Evolutionary conservation across 1,140 invertebrate genomes (phyloP).

Genomic region (Callitettix versicolor): DNA sequence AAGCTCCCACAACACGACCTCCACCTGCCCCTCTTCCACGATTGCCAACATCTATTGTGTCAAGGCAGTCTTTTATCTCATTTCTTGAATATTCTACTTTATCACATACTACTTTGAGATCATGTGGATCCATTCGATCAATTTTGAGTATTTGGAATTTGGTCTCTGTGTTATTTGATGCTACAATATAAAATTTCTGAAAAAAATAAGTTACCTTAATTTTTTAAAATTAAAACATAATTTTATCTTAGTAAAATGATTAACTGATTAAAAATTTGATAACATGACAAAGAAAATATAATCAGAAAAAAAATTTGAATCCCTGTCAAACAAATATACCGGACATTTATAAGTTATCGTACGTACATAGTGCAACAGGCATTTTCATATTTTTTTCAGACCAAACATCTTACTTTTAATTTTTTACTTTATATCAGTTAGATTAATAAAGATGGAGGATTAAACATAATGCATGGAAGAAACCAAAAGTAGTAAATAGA

Average conservation of each 20-base stretch:
- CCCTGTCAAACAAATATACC: not conserved
- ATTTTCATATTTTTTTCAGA: too few relatives aligned
- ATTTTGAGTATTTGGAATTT: conserved; percentile 88
- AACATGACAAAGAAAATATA: not conserved
- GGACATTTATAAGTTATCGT: not conserved
- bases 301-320: not conserved
- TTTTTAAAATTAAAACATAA: not conserved
- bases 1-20: conserved; percentile 68
- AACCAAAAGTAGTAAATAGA: too few relatives aligned
- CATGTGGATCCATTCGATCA: conserved; percentile 74
- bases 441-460: too few relatives aligned
- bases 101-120: conserved; percentile 77
- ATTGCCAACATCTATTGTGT: conserved; percentile 76
- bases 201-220: conserved; percentile 28
- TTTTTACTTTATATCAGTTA: too few relatives aligned
- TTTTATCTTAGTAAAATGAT: not conserved
- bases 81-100: conserved; percentile 80
- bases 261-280: not conserved
- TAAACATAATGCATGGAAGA: too few relatives aligned
- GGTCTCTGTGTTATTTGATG: conserved; percentile 87
- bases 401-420: too few relatives aligned
- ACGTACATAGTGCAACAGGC: not conserved
- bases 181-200: conserved; percentile 83
- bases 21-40: conserved; percentile 42
- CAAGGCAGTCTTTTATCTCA: conserved; percentile 68